phyloP scores from a whole-genome alignment of 1,140 invertebrate genomes.

The Manduca sexta region DNA sequence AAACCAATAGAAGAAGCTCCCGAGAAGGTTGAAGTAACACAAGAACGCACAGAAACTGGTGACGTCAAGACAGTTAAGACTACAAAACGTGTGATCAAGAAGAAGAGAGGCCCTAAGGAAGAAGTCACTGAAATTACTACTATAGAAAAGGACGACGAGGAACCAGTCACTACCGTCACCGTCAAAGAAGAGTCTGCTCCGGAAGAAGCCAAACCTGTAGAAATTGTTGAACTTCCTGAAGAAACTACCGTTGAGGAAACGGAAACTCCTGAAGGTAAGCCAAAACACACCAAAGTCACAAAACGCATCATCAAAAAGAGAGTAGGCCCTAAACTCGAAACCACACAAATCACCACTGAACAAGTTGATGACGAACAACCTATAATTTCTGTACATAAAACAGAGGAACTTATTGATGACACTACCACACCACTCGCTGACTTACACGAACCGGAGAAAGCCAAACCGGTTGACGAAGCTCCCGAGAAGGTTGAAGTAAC shows the following conservation, averaged over 20 bases:
- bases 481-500: slow-evolving; percentile 60
- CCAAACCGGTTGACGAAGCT: background rate
- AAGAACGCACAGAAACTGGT: slow-evolving; percentile 17
- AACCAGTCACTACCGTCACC: slow-evolving; percentile 35
- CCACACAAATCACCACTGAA: slow-evolving; percentile 37
- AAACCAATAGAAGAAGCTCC: slow-evolving; percentile 2
- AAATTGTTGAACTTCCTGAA: background rate
- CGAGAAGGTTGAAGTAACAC: slow-evolving; percentile 24
- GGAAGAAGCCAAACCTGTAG: slow-evolving; percentile 6
- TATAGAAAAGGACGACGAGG: slow-evolving; percentile 61
- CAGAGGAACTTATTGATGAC: slow-evolving; percentile 28
- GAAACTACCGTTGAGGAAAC: slow-evolving; percentile 5
- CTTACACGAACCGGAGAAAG: background rate
- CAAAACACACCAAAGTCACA: slow-evolving; percentile 39
- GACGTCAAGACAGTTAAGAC: slow-evolving; percentile 17
- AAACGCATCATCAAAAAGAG: slow-evolving; percentile 51
- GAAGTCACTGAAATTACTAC: slow-evolving; percentile 49
- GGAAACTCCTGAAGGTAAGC: slow-evolving; percentile 30
- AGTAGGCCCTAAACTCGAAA: slow-evolving; percentile 26
- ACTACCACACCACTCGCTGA: slow-evolving; percentile 11
- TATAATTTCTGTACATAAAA: slow-evolving; percentile 17
- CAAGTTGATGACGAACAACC: slow-evolving; percentile 22
- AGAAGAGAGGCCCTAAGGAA: slow-evolving; percentile 37
- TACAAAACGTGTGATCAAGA: slow-evolving; percentile 47
- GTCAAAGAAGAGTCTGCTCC: background rate